Base-by-base conservation (phyloP, 2,888 invertebrate species). In the Melieria crassipennis region DNA sequence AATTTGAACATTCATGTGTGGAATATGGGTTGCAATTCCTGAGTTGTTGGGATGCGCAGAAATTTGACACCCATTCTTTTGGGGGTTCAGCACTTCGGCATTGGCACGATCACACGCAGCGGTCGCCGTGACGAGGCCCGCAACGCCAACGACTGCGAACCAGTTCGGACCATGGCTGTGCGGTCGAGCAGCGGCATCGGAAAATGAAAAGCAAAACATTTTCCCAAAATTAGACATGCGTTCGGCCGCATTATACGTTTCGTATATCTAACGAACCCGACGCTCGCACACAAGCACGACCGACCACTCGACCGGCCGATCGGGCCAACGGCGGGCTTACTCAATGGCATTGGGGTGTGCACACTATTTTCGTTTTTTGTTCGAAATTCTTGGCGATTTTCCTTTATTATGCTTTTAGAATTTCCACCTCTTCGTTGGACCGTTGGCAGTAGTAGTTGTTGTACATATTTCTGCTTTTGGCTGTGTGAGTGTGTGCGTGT, bases 211-310 rank as follows among this genome's bases (percentile, higher is more conserved):
- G 76, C 72, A 76, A 78, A 79, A 79, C 79, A 78, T 79, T 84
- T 80, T 77, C 82, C 84, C 85, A 85, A 85, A 85, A 83, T 85
- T 85, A 85, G 85, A 82, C 80, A 80, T 79, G 78, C 79, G 75
- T 76, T 75, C 56, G 63, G 66, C 3, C 58, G 16, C 48, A 47
- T 30, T 30, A 2, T 30, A 30, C 30, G 30, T 69, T 13, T 57
- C 13, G 42, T 16, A 10, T 55, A 13, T 48, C 43, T 42, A 63
- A 65, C 47, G 10, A 13, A 57, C 50, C 10, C 52, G 10, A 52
- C 58, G 47, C 60, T 48, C 3, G 45, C 65, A 45, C n/a, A 58
- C 48, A 4, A 5, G n/a, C 47, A 52, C 52, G n/a, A 10, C 10
- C 50, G 13, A 45, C 30, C 30, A 30, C 30, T 30, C 30, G 30